Evolutionary conservation across 2,888 invertebrate species (phyloP), one percentile per base, ranked within the genome.

Genomic region (Sminthurinus aureus): DNA sequence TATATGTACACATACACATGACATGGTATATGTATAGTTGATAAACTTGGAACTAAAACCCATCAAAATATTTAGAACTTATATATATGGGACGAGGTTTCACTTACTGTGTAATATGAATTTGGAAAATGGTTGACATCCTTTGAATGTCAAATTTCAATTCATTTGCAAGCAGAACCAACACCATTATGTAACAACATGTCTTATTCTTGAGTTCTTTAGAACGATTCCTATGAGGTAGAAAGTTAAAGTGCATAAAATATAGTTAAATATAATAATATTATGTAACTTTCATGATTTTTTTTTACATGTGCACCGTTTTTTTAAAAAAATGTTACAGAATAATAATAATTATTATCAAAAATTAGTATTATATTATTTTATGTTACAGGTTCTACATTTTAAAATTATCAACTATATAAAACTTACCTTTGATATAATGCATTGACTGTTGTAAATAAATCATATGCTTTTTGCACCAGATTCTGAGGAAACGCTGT

Each of bases 61-160:
- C 6, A 38, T 38, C 38, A 38, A 15, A 26, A 38, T 38, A 24
- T 50, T 38, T 13, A 24, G 22, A 26, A 24, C n/a, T n/a, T n/a
- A n/a, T n/a, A n/a, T n/a, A n/a, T 64, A 15, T 64, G 9, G 18
- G 0, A 22, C 51, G 79, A 74, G 50, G 50, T 52, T 38, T 64
- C 9, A 15, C 82, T 83, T 86, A 87, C 87, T 87, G 87, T 83
- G 84, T 87, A 11, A 88, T 86, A 79, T 88, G 88, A 64, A 88
- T 82, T 22, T 88, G 86, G 24, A 88, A 83, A 73, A 86, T 86
- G 11, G 86, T 84, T 0, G 87, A 85, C 84, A 88, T 85, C 4
- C 87, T 22, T 50, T 85, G 85, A 3, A 88, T 85, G 84, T 88
- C 88, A 83, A 88, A 84, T 15, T 58, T 50, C 15, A 84, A 85